Evolutionary conservation across 2,797 vertebrate genomes (phyloP), one percentile per base, ranked within the genome.

Genomic region (Dallia pectoralis): DNA sequence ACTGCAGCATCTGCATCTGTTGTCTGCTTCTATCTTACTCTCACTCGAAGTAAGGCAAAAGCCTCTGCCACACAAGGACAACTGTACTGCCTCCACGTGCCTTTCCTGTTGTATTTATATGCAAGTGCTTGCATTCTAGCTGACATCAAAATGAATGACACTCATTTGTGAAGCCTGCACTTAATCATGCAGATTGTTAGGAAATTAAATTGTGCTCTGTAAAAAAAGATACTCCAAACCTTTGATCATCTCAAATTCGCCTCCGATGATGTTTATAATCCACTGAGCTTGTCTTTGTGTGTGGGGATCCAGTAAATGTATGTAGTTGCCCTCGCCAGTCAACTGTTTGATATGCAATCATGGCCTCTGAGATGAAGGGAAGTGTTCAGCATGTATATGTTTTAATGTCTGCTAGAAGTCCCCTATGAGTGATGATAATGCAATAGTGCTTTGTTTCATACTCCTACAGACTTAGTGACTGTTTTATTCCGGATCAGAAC

Each of bases 131-230:
- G 22, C 56, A 30, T 81, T 84, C 77, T 82, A 69, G 81, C 71
- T 82, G 79, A 83, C 76, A 81, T 84, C 71, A 80, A 79, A 84
- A 82, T 82, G 68, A 84, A 82, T 36, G 61, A 74, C 63, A 73
- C 76, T 83, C 79, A 84, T 84, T 85, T 83, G 74, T 77, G 74
- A 63, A 72, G 74, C 75, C 77, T 72, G 61, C 81, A 82, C 78
- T 85, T 83, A 76, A 82, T 84, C 81, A 83, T 65, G 65, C 25
- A 83, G 73, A 82, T 83, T 84, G 79, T 70, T 22, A 85, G 84
- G 77, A 86, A 85, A 86, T 85, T 72, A 75, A 85, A 81, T 82
- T 85, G 74, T 82, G 75, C 77, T 85, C 73, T 53, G 68, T 82
- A 76, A 86, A 84, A 40, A 40, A 40, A 40, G 70, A 69, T 68